Evolutionary conservation across 2,888 invertebrate genomes (phyloP), one percentile per base, ranked within the genome.

Genomic region (Trypoxylon attenuatum): DNA sequence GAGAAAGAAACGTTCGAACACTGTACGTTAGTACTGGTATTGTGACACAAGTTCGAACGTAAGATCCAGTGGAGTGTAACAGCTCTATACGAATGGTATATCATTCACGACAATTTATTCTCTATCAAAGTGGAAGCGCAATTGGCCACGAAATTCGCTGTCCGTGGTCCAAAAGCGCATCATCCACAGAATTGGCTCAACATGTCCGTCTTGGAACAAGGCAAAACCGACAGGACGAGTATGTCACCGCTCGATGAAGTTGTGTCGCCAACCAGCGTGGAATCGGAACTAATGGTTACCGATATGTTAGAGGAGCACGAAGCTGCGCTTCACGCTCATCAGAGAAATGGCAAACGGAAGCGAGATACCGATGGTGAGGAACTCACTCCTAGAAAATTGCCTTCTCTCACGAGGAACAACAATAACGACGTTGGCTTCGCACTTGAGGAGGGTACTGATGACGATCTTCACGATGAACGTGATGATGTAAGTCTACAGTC

Each of bases 401-500:
- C 86, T 15, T 79, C 82, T 5, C 69, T 85, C 45, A 57, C 81
- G 46, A 75, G 78, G 51, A 33, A 13, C 10, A 86, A 86, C 76
- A 86, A 87, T 69, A 86, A 86, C 70, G 86, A 87, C 75, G 86
- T 86, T 23, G 78, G 80, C 23, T 87, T 87, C 67, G 86, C 86
- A 8, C 81, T 86, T 49, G 83, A 84, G 27, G 82, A 83, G 25
- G 81, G 70, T 54, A 76, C 68, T 19, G 83, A 82, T 55, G 85
- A 85, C 49, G 78, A 73, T 27, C 76, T 84, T 6, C 81, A 77
- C 45, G 83, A 86, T 22, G 84, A 85, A 50, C 77, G 64, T 15
- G 85, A 86, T 53, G 84, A 86, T 60, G 86, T 86, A 78, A 86
- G 86, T 85, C 54, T 27, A n/a, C n/a, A n/a, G n/a, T n/a, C n/a